Base-by-base conservation (phyloP, 2,888 invertebrate genomes). In the Scelioninae gen. 2 region DNA sequence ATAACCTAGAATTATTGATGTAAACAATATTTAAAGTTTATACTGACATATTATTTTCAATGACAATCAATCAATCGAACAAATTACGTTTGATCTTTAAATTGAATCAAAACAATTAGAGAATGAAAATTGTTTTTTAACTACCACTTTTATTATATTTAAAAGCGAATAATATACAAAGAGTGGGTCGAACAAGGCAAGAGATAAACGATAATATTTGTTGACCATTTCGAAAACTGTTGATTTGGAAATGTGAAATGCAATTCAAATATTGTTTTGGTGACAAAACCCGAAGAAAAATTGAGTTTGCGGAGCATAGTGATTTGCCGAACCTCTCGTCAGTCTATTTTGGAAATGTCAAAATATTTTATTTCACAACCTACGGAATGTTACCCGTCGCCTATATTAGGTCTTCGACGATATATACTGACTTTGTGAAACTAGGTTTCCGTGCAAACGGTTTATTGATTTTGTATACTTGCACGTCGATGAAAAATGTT, bases 401-500 rank as follows among this genome's bases (percentile, higher is more conserved):
- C 55, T 57, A 57, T 70, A 55, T 65, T 71, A 45, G n/a, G 71
- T 58, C 53, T 71, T 43, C 25, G 28, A 18, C 57, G 50, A 25
- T 22, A 16, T 50, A 41, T 41, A 67, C 31, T 63, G 63, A 73
- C 61, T 18, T 25, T 13, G 13, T 28, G 53, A 67, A 64, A 63
- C 68, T 68, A 16, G 64, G 68, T 68, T 68, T 58, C 46, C 52
- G 48, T 68, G 61, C 53, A 41, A 64, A 46, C 28, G 45, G 33
- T 68, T 69, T 73, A 73, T 68, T 33, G 73, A 73, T 73, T 68
- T 58, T 19, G 45, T 31, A 35, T 15, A 13, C 35, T 43, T 53
- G 53, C 55, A 43, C 33, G 33, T 52, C 31, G 53, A 13, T 22
- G 67, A 52, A 64, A 64, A 55, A 48, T 58, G 58, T 65, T 69